These are phyloP conservation scores for Choreutis nemorana DNA, from an alignment of 2,888 invertebrate genomes.

Conservation along the genomic window DNA sequence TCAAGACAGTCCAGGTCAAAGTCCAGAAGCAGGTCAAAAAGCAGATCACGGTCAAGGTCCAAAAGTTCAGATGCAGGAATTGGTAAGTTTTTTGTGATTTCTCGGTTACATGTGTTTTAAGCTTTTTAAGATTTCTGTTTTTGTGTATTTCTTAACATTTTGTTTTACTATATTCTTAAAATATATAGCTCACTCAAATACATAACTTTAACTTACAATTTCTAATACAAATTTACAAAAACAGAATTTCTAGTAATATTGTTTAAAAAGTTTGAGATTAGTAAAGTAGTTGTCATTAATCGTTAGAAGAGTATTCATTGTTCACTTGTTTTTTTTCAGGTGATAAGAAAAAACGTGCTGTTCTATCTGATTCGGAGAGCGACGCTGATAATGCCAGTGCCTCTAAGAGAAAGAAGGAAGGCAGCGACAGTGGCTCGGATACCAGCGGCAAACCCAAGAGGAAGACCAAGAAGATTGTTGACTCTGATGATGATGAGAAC, in stretches of 20 bases:
- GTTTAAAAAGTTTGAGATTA: too few relatives aligned
- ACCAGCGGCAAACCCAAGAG: slow-evolving; percentile 46
- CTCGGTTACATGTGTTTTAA: too few relatives aligned
- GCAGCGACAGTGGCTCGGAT: slow-evolving; percentile 50
- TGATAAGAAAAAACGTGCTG: slow-evolving; percentile 49
- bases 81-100: too few relatives aligned
- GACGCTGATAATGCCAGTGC: slow-evolving; percentile 35
- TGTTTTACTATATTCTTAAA: too few relatives aligned
- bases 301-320: too few relatives aligned
- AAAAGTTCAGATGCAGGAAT: slow-evolving; percentile 41
- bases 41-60: slow-evolving; percentile 50
- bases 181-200: too few relatives aligned
- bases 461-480: slow-evolving; percentile 68
- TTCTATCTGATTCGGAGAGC: slow-evolving; percentile 60
- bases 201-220: too few relatives aligned
- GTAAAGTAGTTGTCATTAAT: too few relatives aligned
- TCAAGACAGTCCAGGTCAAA: slow-evolving; percentile 45
- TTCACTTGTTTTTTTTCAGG: slow-evolving; percentile 22
- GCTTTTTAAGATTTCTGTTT: too few relatives aligned
- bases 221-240: too few relatives aligned
- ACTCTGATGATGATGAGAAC: slow-evolving; percentile 72
- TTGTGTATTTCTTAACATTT: too few relatives aligned
- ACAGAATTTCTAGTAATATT: too few relatives aligned
- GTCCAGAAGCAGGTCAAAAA: slow-evolving; percentile 50
- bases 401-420: slow-evolving; percentile 49